phyloP scores from a whole-genome alignment of 2,888 invertebrate genomes.

The Mimachlamys varia region DNA sequence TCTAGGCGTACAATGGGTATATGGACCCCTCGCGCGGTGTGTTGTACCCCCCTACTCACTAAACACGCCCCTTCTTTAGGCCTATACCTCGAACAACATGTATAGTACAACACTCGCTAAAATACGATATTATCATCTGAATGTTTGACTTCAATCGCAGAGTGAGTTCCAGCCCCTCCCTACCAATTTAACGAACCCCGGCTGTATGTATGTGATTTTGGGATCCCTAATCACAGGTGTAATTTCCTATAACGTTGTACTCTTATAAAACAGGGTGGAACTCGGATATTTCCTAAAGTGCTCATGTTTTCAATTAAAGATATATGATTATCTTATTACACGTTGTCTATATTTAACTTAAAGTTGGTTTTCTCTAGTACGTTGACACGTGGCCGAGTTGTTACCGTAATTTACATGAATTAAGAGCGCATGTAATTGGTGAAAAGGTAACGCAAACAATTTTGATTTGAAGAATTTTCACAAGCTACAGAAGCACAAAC shows the following conservation, averaged over 20 bases:
- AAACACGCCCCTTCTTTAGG: conserved; percentile 17
- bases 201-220: background rate
- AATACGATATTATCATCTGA: conserved; percentile 56
- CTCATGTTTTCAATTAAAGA: background rate
- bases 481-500: too few species aligned
- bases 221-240: background rate
- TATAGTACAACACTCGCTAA: conserved; percentile 36
- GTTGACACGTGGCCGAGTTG: background rate
- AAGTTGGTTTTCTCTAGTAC: background rate
- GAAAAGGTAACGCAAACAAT: too few species aligned
- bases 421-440: too few species aligned
- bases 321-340: background rate
- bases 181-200: conserved; percentile 32
- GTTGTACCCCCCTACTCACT: background rate
- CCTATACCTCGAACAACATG: conserved; percentile 1
- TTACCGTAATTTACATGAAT: too few species aligned
- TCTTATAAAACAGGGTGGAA: background rate
- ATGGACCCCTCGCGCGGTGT: background rate
- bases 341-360: background rate
- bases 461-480: too few species aligned
- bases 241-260: background rate
- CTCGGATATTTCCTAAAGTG: background rate
- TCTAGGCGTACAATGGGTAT: background rate
- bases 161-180: conserved; percentile 26
- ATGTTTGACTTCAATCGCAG: conserved; percentile 59